Percentiles rank a stretch among this genome's conserved stretches.
phyloP scores from a whole-genome alignment of 2,797 vertebrate genomes.

The Pseudochromis fuscus region DNA sequence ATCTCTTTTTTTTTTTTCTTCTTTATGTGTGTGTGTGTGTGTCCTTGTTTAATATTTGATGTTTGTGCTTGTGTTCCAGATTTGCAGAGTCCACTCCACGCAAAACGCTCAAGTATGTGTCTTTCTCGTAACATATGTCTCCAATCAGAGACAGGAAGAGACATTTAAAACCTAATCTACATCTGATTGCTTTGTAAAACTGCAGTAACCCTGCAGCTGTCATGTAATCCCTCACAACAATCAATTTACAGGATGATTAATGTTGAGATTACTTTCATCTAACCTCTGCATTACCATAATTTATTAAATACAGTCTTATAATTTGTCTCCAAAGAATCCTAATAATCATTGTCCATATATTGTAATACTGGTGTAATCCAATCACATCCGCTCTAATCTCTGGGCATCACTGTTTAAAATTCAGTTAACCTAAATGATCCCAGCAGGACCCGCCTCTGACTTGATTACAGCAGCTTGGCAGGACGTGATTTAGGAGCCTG shows the following conservation, averaged over 20 bases:
- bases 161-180: constrained; percentile 28
- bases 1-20: constrained; percentile 22
- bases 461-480: constrained; percentile 35
- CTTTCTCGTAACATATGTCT: not conserved
- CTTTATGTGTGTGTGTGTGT: too few relatives aligned
- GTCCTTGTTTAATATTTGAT: constrained; percentile 40
- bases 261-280: constrained; percentile 17
- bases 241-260: constrained; percentile 26
- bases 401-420: constrained; percentile 19
- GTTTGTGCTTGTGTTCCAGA: constrained; percentile 77
- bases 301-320: constrained; percentile 6
- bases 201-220: not conserved
- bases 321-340: not conserved
- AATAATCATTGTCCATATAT: not conserved
- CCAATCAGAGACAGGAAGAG: constrained; percentile 26
- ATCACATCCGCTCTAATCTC: not conserved
- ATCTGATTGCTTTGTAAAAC: constrained; percentile 21
- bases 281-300: constrained; percentile 3
- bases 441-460: not conserved
- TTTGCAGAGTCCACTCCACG: constrained; percentile 59
- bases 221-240: constrained; percentile 15
- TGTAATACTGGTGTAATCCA: not conserved
- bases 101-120: constrained; percentile 76
- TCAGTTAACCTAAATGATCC: constrained; percentile 33
- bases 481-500: constrained; percentile 52